Evolutionary conservation across 1,140 invertebrate genomes (phyloP), one percentile per base, ranked within the genome.

Genomic region (Drosophila sechellia): DNA sequence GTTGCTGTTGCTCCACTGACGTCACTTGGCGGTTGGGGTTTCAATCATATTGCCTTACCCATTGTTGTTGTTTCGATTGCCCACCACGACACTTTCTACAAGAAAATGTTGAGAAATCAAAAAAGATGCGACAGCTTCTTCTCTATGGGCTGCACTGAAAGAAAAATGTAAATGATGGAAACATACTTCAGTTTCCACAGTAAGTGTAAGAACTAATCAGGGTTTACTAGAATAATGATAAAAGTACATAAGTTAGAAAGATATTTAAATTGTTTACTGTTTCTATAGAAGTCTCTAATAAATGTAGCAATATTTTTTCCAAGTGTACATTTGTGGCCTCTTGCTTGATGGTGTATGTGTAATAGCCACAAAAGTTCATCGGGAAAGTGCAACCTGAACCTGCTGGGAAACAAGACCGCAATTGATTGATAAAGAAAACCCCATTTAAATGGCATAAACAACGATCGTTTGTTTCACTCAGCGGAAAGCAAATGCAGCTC

Each of bases 71-170:
- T 55, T 74, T 57, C 39, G 25, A 68, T 34, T 63, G 70, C 84
- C 79, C 79, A 79, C 83, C 81, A 87, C 81, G 75, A 81, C 84
- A 89, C 83, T 87, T 87, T 87, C 83, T 87, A 89, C 83, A 70
- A 83, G 84, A 87, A 87, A 83, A 87, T 87, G 83, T 76, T 87
- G 83, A 87, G 83, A 87, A 89, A 87, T 89, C 84, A 87, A 87
- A 86, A 85, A 89, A 83, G 84, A 89, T 87, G 83, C 83, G 79
- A 87, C 78, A 76, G 70, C 75, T 64, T 61, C 77, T 61, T 68
- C 55, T 46, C 39, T 70, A 64, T 76, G 42, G 5, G 48, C 12
- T 10, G 13, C 59, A 61, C 59, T 20, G 25, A 15, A 34, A 61
- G 31, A 20, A 20, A 58, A 57, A 37, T 5, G 12, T 12, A n/a